Conservation (phyloP, 2,113 vertebrate species). For the Cygnus atratus region DNA sequence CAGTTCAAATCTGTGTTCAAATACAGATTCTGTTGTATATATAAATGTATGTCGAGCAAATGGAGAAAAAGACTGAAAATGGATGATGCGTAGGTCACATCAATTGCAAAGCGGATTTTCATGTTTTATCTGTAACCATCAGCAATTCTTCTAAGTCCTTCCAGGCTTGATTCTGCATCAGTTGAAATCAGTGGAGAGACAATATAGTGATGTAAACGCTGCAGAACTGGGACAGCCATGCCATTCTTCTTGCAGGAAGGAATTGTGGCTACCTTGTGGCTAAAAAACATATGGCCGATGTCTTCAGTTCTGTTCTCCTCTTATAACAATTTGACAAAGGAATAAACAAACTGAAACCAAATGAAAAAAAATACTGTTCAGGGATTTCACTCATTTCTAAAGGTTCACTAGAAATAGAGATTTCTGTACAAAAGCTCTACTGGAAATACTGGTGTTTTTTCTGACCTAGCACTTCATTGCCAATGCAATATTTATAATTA, state of each 20-base stretch:
- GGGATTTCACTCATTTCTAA: not conserved
- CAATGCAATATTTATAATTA: slow-evolving; percentile 81
- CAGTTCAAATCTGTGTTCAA: not conserved
- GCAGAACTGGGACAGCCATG: not conserved
- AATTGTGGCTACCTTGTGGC: not conserved
- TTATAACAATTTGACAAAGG: not conserved
- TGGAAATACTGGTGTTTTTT: slow-evolving; percentile 3
- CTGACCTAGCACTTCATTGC: slow-evolving; percentile 76
- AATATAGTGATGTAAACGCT: not conserved
- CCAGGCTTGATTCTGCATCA: not conserved
- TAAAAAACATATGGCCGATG: not conserved
- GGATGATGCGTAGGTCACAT: slow-evolving; percentile 48
- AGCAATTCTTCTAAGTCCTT: not conserved
- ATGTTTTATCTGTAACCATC: not conserved
- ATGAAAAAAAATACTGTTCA: not conserved
- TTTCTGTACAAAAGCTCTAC: not conserved
- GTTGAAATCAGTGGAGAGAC: not conserved
- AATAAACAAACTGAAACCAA: not conserved
- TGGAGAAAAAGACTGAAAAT: not conserved
- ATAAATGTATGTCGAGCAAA: not conserved
- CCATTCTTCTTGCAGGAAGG: not conserved
- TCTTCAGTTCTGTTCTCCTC: not conserved
- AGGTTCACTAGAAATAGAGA: slow-evolving; percentile 6
- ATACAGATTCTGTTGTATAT: slow-evolving; percentile 9
- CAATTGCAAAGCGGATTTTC: not conserved